These are phyloP conservation scores for Stictonetta naevosa DNA, from an alignment of 2,113 vertebrate species.

Conservation along the genomic window DNA sequence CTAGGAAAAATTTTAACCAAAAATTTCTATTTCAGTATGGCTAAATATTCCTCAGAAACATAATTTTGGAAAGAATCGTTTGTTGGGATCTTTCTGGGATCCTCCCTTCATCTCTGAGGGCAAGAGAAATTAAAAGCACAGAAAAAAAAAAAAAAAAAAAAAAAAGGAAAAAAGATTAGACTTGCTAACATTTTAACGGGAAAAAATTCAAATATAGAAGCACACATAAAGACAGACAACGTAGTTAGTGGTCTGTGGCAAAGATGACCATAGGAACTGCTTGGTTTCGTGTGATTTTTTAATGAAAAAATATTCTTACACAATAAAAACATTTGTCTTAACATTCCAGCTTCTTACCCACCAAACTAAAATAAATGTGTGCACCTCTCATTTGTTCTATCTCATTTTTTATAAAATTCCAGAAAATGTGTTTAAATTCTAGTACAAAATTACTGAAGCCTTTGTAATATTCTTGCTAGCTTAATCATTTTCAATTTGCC, in stretches of 20 bases:
- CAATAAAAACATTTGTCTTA: constrained; percentile 2
- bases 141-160: background rate
- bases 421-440: background rate
- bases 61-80: background rate
- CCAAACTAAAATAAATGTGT: background rate
- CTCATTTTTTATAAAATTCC: background rate
- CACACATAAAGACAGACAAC: background rate
- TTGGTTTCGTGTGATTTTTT: background rate
- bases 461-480: background rate
- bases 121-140: background rate
- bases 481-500: background rate
- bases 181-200: background rate
- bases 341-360: background rate
- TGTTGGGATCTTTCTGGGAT: background rate
- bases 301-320: background rate
- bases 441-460: background rate
- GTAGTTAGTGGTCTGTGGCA: background rate
- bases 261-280: background rate
- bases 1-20: background rate
- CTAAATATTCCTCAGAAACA: background rate
- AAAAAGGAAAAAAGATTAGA: fast-evolving
- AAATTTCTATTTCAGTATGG: background rate
- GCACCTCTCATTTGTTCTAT: background rate
- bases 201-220: background rate
- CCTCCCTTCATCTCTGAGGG: background rate